Percentiles rank a stretch among this genome's conserved stretches.
Conservation (phyloP, 1,140 invertebrate genomes). For the Oryzaephilus surinamensis region DNA sequence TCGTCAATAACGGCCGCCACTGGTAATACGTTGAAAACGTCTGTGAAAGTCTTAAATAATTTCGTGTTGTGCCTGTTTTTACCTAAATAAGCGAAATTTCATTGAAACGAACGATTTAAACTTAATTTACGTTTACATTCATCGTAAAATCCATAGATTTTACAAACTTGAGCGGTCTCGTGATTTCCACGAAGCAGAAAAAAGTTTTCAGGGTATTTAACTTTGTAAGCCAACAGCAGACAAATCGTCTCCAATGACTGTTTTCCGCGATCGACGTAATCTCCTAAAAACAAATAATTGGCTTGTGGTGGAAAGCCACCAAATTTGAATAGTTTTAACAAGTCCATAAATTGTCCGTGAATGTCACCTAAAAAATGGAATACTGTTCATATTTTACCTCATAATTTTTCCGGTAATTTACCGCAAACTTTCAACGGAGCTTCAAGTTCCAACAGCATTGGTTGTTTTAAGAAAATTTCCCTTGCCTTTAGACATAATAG, state of each 20-base stretch:
- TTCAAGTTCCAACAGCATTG: constrained; percentile 93
- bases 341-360: constrained; percentile 86
- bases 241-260: constrained; percentile 79
- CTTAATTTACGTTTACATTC: constrained; percentile 49
- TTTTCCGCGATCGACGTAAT: constrained; percentile 84
- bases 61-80: constrained; percentile 69
- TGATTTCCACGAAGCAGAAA: constrained; percentile 79
- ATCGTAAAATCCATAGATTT: constrained; percentile 76
- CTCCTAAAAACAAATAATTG: constrained; percentile 90
- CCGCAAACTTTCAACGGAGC: constrained; percentile 98
- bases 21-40: constrained; percentile 78
- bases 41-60: constrained; percentile 76
- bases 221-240: constrained; percentile 82
- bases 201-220: constrained; percentile 92
- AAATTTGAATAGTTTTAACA: constrained; percentile 88
- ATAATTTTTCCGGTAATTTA: too few relatives aligned
- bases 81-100: constrained; percentile 20
- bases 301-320: constrained; percentile 94
- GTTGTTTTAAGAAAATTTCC: constrained; percentile 97
- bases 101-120: not conserved
- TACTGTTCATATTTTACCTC: too few relatives aligned
- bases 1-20: constrained; percentile 77
- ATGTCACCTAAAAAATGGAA: constrained; percentile 58
- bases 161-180: constrained; percentile 72
- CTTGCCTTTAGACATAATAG: constrained; percentile 85